Base-by-base conservation (phyloP, 2,888 invertebrate genomes). In the Drosophila putrida region DNA sequence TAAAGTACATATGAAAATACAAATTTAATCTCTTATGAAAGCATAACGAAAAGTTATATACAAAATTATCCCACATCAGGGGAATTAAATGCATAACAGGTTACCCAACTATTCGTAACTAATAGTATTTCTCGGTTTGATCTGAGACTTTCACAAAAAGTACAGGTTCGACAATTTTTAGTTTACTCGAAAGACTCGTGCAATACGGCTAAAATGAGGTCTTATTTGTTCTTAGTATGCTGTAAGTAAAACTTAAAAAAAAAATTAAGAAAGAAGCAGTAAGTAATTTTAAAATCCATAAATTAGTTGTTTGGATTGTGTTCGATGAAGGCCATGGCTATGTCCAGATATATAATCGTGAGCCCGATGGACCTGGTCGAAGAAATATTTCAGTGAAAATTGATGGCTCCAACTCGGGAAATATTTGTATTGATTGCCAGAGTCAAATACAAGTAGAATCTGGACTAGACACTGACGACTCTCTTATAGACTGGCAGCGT, bases 401-500 rank as follows among this genome's bases (percentile, higher is more conserved):
- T 13, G 5, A 11, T 0, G 70, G 68, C 4, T 0, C 47, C 0
- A 49, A 60, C 13, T 43, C 8, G 10, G 68, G 68, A 25, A 28
- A 13, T 15, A 69, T 69, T 54, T 69, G 68, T 13, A 70, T 69
- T 33, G 70, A 69, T 33, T 69, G 68, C 10, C 60, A 69, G 20
- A 69, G 20, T 13, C 68, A 68, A 33, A 35, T 50, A 28, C 46
- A 67, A 13, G 0, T 49, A 4, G 35, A 57, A 2, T 9, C 11
- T 2, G 53, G 39, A 15, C 9, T 39, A 10, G 41, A 8, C 0
- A 28, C 1, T 20, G 50, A 15, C 1, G 38, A 20, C 20, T 20
- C 20, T 20, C 20, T 20, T 20, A 3, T 3, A 2, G 20, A 51
- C 6, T 13, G 38, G 13, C 5, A 36, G 35, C 35, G n/a, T 5